Percentiles rank a stretch among this genome's conserved stretches.
Evolutionary conservation across 2,113 vertebrate species (phyloP).

Genomic region (Embiotoca jacksoni): DNA sequence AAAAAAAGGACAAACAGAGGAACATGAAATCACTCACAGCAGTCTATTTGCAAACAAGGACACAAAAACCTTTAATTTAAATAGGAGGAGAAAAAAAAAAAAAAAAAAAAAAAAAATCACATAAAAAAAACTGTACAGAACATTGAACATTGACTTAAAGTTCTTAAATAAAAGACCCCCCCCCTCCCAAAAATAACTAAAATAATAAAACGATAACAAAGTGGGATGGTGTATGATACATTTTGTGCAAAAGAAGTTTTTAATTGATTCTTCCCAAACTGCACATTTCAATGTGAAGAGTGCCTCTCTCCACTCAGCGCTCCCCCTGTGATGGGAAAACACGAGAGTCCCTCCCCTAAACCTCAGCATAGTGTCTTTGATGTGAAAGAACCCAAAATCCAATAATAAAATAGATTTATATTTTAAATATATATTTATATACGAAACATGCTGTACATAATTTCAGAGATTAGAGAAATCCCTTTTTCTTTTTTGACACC

Average conservation of each 20-base stretch:
- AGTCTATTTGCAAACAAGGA: constrained; percentile 80
- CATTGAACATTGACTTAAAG: constrained; percentile 83
- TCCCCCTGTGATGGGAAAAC: constrained; percentile 58
- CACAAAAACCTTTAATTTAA: constrained; percentile 89
- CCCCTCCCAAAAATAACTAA: constrained; percentile 54
- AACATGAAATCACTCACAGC: constrained; percentile 44
- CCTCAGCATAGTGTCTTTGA: constrained; percentile 81
- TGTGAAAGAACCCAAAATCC: constrained; percentile 79
- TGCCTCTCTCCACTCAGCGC: constrained; percentile 45
- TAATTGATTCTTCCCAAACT: constrained; percentile 76
- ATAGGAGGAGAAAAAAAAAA: constrained; percentile 65
- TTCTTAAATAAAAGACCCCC: constrained; percentile 85
- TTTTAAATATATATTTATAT: constrained; percentile 86
- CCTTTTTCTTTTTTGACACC: constrained; percentile 78
- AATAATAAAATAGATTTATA: constrained; percentile 89
- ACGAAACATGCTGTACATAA: constrained; percentile 86
- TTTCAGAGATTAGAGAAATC: constrained; percentile 78
- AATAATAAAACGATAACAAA: constrained; percentile 70
- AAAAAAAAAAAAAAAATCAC: constrained; percentile 60
- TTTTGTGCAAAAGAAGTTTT: constrained; percentile 83
- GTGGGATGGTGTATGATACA: constrained; percentile 81
- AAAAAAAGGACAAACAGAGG: neutral
- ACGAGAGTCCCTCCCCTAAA: constrained; percentile 60
- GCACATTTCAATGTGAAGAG: constrained; percentile 71
- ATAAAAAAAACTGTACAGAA: constrained; percentile 86